Base-by-base conservation (phyloP, 1,140 invertebrate genomes). In the Calephelis nemesis region DNA sequence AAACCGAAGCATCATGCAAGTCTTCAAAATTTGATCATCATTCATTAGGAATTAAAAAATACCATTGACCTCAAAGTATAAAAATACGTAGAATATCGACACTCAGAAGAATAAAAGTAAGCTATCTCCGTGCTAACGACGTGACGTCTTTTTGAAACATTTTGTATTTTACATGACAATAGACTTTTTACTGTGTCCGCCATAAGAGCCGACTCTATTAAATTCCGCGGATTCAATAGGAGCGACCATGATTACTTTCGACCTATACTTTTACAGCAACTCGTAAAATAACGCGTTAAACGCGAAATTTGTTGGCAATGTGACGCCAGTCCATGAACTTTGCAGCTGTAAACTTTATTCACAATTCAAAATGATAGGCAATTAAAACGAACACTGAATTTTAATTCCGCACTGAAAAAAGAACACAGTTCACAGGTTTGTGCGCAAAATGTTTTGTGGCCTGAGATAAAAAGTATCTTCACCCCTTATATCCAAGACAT, bases 251-350 rank as follows among this genome's bases (percentile, higher is more conserved):
- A 60, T 60, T 60, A 60, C 58, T 60, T 60, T 60, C 58, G 58
- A 40, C 58, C 54, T 60, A 40, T 60, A 39, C 30, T 60, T 60
- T 60, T 60, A 60, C 58, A n/a, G 58, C 58, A 42, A n/a, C 58
- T 60, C 58, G 58, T 60, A 60, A 60, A 60, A 60, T 60, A 40
- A n/a, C 12, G 58, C 58, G 58, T 60, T 60, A 60, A 58, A 60
- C 58, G 58, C 39, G 40, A 60, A 60, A 60, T 60, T 60, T 60
- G 58, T 60, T 60, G 58, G 58, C 58, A 60, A 60, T 30, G 58
- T 60, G 58, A 60, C 58, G 58, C 58, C 58, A 60, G 39, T 6
- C 30, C 30, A 19, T 60, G 54, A 60, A 30, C 58, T 39, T 40
- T 7, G 6, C 39, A 40, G 58, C 58, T 60, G 58, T 60, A 42